phyloP scores from a whole-genome alignment of 2,888 invertebrate genomes.

The Antheraea yamamai region DNA sequence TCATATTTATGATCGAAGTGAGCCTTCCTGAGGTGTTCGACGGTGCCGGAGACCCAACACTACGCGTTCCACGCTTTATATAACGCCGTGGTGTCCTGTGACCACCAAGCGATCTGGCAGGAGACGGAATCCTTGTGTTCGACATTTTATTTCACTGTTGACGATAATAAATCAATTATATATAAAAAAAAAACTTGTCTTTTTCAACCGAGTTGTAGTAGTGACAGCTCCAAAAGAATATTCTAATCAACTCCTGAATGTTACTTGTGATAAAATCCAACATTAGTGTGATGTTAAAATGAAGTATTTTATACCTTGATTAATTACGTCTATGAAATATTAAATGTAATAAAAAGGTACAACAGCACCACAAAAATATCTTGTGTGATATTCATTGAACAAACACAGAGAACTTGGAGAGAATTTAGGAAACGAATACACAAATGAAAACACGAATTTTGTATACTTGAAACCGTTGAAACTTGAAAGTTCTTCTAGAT shows the following conservation, averaged over 20 bases:
- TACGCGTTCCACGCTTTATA: slow-evolving; percentile 48
- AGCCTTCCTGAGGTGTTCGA: slow-evolving; percentile 52
- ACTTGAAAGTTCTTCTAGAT: background rate
- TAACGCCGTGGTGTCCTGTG: slow-evolving; percentile 45
- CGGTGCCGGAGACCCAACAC: slow-evolving; percentile 56
- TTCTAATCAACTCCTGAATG: no score
- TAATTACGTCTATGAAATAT: background rate
- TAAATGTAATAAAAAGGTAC: no score
- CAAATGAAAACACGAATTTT: background rate
- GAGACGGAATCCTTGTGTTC: slow-evolving; percentile 50
- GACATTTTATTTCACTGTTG: slow-evolving; percentile 15
- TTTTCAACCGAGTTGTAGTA: background rate
- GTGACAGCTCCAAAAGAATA: background rate
- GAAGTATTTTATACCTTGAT: no score
- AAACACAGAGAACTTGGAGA: background rate
- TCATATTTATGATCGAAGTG: slow-evolving; percentile 48
- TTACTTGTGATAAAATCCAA: no score
- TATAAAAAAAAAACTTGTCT: background rate
- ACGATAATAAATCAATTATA: background rate
- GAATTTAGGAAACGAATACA: background rate
- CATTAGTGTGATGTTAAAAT: no score
- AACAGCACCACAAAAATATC: no score
- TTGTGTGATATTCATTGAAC: no score
- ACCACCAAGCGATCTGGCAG: slow-evolving; percentile 56
- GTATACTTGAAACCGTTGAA: background rate